phyloP scores from a whole-genome alignment of 1,140 invertebrate species.

The Heliconius hewitsoni region DNA sequence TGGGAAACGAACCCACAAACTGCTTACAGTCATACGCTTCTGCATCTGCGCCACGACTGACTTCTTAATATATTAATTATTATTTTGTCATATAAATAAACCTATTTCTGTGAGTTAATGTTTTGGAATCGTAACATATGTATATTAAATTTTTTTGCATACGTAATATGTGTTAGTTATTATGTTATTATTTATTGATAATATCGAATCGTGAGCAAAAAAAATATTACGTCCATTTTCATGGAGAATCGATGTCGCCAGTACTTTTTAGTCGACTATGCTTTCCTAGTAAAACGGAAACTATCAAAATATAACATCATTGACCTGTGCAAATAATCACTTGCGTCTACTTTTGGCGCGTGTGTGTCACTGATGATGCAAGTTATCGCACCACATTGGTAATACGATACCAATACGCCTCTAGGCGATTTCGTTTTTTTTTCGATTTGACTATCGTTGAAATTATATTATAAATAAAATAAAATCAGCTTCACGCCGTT shows the following conservation, averaged over 20 bases:
- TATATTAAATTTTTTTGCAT: background rate
- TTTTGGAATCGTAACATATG: background rate
- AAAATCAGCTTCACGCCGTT: no score
- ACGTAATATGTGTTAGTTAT: background rate
- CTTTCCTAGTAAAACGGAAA: constrained; percentile 62
- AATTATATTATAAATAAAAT: background rate
- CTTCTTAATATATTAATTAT: background rate
- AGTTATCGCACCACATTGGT: constrained; percentile 51
- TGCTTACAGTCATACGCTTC: no score
- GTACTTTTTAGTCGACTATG: constrained; percentile 50
- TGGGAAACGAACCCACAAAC: background rate
- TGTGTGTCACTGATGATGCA: constrained; percentile 54
- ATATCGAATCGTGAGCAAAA: background rate
- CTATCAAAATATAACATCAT: constrained; percentile 50
- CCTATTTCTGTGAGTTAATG: background rate
- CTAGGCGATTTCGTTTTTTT: constrained; percentile 36
- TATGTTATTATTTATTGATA: background rate
- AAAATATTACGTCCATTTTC: constrained; percentile 1
- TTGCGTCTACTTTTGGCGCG: constrained; percentile 44
- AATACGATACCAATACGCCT: constrained; percentile 54
- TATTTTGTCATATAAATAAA: background rate
- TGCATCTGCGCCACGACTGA: no score
- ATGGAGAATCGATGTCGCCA: constrained; percentile 26
- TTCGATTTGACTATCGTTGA: background rate
- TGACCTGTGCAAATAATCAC: constrained; percentile 46